Conservation (phyloP, 2,113 vertebrate species). For the Rostratula benghalensis region DNA sequence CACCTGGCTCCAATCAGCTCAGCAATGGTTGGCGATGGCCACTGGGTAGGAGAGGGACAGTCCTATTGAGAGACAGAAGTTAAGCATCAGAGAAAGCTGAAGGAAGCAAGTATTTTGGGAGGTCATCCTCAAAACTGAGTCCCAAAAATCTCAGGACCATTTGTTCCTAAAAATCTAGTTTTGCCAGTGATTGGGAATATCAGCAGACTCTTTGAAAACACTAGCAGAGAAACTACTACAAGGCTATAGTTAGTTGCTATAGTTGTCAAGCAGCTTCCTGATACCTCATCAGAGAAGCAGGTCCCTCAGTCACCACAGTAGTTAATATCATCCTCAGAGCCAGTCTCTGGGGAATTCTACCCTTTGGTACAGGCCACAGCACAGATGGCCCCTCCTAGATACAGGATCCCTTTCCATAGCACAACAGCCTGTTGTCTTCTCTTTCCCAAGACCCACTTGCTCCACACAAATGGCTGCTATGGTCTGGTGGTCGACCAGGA, state of each 20-base stretch:
- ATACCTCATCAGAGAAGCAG: background rate
- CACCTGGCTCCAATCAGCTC: conserved; percentile 60
- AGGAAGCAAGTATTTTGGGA: background rate
- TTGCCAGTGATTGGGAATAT: background rate
- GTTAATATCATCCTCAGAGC: background rate
- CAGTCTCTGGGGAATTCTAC: background rate
- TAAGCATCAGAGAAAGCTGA: background rate
- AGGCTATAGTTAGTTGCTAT: background rate
- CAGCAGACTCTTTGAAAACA: background rate
- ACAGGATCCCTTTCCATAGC: background rate
- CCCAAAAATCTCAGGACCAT: background rate
- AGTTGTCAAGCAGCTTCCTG: background rate
- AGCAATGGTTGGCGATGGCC: conserved; percentile 42
- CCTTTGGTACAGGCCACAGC: background rate
- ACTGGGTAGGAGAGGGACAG: background rate
- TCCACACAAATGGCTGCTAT: background rate
- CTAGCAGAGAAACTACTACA: background rate
- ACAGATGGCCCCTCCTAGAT: background rate
- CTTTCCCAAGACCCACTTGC: background rate
- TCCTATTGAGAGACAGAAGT: background rate
- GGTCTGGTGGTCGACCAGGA: background rate
- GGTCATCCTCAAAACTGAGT: background rate
- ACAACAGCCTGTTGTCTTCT: background rate
- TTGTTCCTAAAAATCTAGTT: background rate
- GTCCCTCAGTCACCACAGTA: background rate